phyloP scores from a whole-genome alignment of 2,888 invertebrate species.

The Pristionchus japonicus region DNA sequence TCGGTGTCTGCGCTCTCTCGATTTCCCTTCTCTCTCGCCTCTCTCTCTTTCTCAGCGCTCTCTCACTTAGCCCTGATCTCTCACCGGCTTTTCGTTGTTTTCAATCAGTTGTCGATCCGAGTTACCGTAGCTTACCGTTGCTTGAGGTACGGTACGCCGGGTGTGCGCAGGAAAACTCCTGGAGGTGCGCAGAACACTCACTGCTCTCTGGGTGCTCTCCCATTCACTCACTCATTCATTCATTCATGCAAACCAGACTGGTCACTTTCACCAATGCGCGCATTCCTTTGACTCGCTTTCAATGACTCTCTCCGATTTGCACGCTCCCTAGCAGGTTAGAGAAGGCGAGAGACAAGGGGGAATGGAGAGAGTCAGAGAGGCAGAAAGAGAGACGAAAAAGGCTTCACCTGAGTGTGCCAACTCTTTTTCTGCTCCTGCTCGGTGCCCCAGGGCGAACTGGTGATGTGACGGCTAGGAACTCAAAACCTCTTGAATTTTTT shows the following conservation, averaged over 20 bases:
- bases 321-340: too few relatives aligned
- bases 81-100: background rate
- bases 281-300: background rate
- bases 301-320: background rate
- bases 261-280: background rate
- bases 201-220: background rate
- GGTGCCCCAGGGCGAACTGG: background rate
- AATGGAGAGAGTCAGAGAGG: too few relatives aligned
- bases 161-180: too few relatives aligned
- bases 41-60: conserved; percentile 8
- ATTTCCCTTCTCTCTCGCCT: background rate
- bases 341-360: too few relatives aligned
- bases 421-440: background rate
- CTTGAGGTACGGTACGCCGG: background rate
- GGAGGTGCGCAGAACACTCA: background rate
- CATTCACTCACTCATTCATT: background rate
- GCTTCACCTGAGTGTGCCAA: background rate
- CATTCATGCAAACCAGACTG: conserved; percentile 29
- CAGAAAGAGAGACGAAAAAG: background rate
- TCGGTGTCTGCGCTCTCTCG: background rate
- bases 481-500: too few relatives aligned
- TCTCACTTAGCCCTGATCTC: background rate
- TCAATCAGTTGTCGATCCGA: background rate
- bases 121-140: background rate
- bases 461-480: too few relatives aligned